Base-by-base conservation (phyloP, 2,113 vertebrate species). In the Ochotona princeps region DNA sequence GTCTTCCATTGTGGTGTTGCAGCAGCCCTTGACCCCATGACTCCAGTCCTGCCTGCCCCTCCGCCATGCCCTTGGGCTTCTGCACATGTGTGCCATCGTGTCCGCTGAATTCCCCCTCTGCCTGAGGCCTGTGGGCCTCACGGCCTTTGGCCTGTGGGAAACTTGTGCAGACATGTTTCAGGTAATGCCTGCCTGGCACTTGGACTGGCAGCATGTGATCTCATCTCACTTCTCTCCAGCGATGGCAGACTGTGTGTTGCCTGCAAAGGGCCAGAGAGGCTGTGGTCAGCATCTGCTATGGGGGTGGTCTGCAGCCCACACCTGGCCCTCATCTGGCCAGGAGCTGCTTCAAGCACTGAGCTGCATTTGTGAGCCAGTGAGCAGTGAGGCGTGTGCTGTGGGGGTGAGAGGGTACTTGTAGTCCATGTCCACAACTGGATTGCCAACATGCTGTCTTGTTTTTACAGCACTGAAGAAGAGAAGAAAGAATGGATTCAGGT, bases 401-500 rank as follows among this genome's bases (percentile, higher is more conserved):
- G 57, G 25, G 20, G 20, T 38, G 35, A 87, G 26, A 70, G 38
- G 28, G 14, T 35, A 57, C 91, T 86, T 67, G 79, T 0, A 61
- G 76, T 93, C 76, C 67, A 67, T 35, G 51, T 1, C 84, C 5
- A 73, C 88, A 92, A 38, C 25, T 5, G 28, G n/a, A 85, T 86
- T 83, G 13, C 84, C 47, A 17, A 93, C 91, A 25, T 93, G 82
- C 94, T 93, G 28, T 91, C 87, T 92, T 98, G 30, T 92, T 95
- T 98, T 97, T 95, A 87, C 94, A 99, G 99, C 97, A 99, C 99
- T 3, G 99, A 99, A 94, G 99, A 99, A 65, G 99, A 99, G 96
- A 99, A 99, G 95, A 98, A 98, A 96, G 99, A 99, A 63, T 99
- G 99, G 99, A 99, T 99, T 96, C 98, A 99, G 98, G 99, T 98